Percentiles rank a stretch among this genome's conserved stretches.
Conservation (phyloP, 2,797 vertebrate genomes). For the Otolemur crassicaudatus region DNA sequence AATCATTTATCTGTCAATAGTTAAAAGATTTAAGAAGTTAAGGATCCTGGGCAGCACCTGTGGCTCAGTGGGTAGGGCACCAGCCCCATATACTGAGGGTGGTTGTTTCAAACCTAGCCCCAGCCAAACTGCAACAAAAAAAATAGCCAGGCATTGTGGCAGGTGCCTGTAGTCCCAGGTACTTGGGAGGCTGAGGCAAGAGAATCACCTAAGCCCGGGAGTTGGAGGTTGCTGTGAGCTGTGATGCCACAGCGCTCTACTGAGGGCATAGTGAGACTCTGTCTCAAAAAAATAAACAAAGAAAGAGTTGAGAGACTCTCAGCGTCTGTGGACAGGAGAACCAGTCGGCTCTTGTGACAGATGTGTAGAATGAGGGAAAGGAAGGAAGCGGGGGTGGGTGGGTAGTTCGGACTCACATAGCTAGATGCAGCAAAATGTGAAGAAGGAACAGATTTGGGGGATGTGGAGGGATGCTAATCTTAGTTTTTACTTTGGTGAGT, state of each 20-base stretch:
- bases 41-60: not conserved
- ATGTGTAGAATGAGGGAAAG: not conserved
- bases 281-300: too few species aligned
- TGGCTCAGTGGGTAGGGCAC: too few species aligned
- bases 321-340: not conserved
- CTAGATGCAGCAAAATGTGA: not conserved
- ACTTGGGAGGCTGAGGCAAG: too few species aligned
- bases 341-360: not conserved
- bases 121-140: too few species aligned
- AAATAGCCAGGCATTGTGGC: too few species aligned
- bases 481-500: not conserved
- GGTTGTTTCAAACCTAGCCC: too few species aligned
- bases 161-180: too few species aligned
- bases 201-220: too few species aligned
- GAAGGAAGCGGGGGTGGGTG: not conserved
- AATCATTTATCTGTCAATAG: slow-evolving; percentile 37
- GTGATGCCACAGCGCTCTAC: too few species aligned
- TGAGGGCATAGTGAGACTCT: too few species aligned
- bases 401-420: not conserved
- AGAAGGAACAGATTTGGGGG: not conserved
- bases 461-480: not conserved
- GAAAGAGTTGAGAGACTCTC: not conserved
- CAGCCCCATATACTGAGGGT: too few species aligned
- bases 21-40: not conserved
- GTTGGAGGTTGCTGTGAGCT: too few species aligned